Evolutionary conservation across 2,113 vertebrate species (phyloP).

Genomic region (Melierax canorus): DNA sequence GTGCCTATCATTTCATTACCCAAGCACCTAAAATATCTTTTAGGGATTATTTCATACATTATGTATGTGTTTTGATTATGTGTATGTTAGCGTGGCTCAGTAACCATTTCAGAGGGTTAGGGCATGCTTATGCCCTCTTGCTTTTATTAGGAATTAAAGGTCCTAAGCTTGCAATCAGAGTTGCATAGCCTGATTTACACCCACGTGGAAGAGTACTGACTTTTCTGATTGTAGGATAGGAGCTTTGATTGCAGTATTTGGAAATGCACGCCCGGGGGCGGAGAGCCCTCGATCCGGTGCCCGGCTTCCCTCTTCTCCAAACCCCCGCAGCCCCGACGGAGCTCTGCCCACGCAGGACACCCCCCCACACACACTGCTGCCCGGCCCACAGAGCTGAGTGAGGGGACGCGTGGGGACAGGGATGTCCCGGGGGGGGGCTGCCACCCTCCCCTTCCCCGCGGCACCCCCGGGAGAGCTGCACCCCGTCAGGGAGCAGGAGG

Average conservation of each 20-base stretch:
- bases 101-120: conserved; percentile 39
- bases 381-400: background rate
- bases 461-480: background rate
- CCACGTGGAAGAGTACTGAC: background rate
- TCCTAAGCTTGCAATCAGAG: conserved; percentile 44
- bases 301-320: too few species aligned
- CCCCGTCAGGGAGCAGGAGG: background rate
- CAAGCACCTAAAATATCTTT: conserved; percentile 54
- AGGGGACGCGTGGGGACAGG: too few species aligned
- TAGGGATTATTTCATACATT: conserved; percentile 62
- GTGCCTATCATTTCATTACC: conserved; percentile 48
- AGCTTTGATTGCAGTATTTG: conserved; percentile 9
- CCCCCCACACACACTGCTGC: background rate
- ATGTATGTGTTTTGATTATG: conserved; percentile 67
- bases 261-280: background rate
- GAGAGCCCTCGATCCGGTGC: background rate
- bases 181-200: conserved; percentile 12
- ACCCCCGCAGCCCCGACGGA: too few species aligned
- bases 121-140: conserved; percentile 37
- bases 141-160: conserved; percentile 49
- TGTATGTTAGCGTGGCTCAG: conserved; percentile 42
- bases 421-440: background rate
- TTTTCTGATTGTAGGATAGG: conserved; percentile 22
- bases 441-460: background rate
- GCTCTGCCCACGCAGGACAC: background rate